Conservation (phyloP, 2,113 vertebrate species). For the Danio rerio region DNA sequence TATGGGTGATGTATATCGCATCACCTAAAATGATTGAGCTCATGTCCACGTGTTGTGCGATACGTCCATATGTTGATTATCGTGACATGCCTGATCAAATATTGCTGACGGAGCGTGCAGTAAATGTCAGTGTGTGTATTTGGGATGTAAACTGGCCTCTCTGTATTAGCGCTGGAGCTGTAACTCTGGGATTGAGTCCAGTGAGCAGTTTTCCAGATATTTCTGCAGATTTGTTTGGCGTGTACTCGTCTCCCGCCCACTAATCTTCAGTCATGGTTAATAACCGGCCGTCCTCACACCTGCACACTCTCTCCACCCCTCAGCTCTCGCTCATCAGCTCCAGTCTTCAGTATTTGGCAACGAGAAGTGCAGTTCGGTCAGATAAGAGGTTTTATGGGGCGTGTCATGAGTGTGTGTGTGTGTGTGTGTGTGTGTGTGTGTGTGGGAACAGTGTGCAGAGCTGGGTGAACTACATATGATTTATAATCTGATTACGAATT, state of each 20-base stretch:
- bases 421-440: neutral
- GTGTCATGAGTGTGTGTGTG: conserved; percentile 23
- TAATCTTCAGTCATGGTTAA: conserved; percentile 17
- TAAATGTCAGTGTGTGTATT: neutral
- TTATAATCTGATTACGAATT: too few species aligned
- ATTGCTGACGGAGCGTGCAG: too few species aligned
- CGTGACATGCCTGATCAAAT: too few species aligned
- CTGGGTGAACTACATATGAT: too few species aligned
- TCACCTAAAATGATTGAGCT: too few species aligned
- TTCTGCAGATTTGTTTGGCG: conserved; percentile 13
- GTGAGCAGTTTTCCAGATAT: neutral
- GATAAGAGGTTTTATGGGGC: neutral
- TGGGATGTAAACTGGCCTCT: neutral
- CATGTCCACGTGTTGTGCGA: too few species aligned
- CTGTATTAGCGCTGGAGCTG: neutral
- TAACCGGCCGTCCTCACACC: neutral
- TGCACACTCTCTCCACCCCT: neutral
- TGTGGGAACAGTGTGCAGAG: too few species aligned
- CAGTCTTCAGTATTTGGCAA: conserved; percentile 3
- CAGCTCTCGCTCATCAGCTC: neutral
- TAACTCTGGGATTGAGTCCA: neutral
- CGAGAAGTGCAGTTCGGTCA: conserved; percentile 27
- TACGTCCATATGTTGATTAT: too few species aligned
- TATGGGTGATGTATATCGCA: too few species aligned
- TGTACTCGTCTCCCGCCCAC: neutral